phyloP scores from a whole-genome alignment of 1,140 invertebrate genomes.

The Tetragnatha versicolor region DNA sequence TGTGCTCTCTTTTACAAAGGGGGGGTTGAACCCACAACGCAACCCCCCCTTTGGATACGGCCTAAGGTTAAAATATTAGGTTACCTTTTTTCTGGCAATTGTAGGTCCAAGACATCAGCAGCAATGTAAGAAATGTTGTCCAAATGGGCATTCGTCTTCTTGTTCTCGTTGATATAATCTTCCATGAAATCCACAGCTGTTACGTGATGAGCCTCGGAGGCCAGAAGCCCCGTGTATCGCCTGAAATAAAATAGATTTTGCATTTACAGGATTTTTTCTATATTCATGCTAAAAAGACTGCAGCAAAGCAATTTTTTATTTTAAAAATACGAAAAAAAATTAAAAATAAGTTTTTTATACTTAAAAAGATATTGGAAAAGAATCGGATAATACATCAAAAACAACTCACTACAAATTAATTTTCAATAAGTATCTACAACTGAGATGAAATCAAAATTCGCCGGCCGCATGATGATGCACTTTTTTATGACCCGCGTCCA shows the following conservation, averaged over 20 bases:
- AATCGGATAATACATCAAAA: not conserved
- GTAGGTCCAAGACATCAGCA: conserved; percentile 68
- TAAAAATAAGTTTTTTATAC: not conserved
- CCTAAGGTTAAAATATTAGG: no score
- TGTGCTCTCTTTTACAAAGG: no score
- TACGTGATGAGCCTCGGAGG: conserved; percentile 65
- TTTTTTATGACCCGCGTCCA: no score
- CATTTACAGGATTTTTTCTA: not conserved
- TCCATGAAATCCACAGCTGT: conserved; percentile 71
- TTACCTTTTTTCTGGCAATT: conserved; percentile 61
- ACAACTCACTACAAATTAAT: not conserved
- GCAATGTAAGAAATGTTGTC: conserved; percentile 67
- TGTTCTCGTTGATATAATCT: conserved; percentile 68
- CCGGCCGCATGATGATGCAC: no score
- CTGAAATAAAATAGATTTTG: conserved; percentile 59
- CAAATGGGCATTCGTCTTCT: conserved; percentile 64
- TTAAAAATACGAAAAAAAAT: not conserved
- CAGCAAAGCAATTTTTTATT: no score
- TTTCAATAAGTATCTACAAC: not conserved
- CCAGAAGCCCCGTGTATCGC: conserved; percentile 68
- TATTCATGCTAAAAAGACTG: not conserved
- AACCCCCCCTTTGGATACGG: no score
- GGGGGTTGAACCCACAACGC: no score
- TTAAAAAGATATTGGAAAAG: not conserved
- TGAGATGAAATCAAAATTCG: no score